These are phyloP conservation scores for Spodoptera littoralis DNA, from an alignment of 2,888 invertebrate genomes.

Conservation along the genomic window DNA sequence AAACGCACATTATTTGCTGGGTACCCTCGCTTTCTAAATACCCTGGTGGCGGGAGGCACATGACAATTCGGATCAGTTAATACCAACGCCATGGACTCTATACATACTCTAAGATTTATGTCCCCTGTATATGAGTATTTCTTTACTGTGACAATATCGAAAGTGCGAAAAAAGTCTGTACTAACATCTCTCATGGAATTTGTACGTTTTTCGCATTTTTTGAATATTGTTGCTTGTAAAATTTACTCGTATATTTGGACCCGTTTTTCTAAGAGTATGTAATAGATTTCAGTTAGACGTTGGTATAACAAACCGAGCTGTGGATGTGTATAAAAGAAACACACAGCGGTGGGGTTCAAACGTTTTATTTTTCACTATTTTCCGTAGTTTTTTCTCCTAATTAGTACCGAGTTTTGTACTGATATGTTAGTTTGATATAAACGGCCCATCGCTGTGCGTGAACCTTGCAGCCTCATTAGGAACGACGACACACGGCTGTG, in stretches of 20 bases:
- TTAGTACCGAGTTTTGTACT: slow-evolving; percentile 7
- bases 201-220: too few relatives aligned
- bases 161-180: too few relatives aligned
- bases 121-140: too few relatives aligned
- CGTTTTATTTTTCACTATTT: slow-evolving; percentile 10
- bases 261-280: too few relatives aligned
- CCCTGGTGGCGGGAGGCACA: slow-evolving; percentile 84
- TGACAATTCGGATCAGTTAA: slow-evolving; percentile 47
- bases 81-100: slow-evolving; percentile 6
- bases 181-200: too few relatives aligned
- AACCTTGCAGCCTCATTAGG: slow-evolving; percentile 79
- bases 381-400: neutral
- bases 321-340: slow-evolving; percentile 60
- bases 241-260: too few relatives aligned
- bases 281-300: neutral
- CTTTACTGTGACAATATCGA: too few relatives aligned
- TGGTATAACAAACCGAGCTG: slow-evolving; percentile 60
- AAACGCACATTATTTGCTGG: slow-evolving; percentile 77
- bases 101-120: too few relatives aligned
- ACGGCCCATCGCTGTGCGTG: slow-evolving; percentile 64
- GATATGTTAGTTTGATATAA: neutral
- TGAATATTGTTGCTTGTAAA: too few relatives aligned
- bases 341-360: slow-evolving; percentile 69
- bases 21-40: slow-evolving; percentile 75
- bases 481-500: slow-evolving; percentile 88